Conservation (phyloP, 2,888 invertebrate genomes). For the Dynastes tityus region DNA sequence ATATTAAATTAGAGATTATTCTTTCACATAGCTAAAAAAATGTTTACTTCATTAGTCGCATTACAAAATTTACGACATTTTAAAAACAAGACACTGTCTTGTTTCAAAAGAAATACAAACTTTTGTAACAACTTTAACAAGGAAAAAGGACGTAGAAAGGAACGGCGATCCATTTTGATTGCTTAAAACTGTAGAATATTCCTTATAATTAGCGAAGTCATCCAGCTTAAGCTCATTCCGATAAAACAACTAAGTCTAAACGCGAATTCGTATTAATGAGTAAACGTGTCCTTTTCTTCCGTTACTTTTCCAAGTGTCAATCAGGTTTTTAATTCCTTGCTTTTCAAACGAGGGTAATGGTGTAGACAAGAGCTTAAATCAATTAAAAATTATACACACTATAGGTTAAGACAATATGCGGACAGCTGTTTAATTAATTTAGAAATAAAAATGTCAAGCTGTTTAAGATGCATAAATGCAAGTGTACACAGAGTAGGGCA, state of each 20-base stretch:
- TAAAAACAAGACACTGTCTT: background rate
- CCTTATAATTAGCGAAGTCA: slow-evolving; percentile 4
- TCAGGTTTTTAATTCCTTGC: too few relatives aligned
- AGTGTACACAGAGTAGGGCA: too few relatives aligned
- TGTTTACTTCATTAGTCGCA: background rate
- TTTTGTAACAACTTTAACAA: background rate
- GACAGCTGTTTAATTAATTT: too few relatives aligned
- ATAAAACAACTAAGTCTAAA: background rate
- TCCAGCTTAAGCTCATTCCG: background rate
- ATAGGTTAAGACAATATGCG: too few relatives aligned
- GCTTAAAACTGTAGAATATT: background rate
- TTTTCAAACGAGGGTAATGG: too few relatives aligned
- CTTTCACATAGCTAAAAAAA: background rate
- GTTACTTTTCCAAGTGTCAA: background rate
- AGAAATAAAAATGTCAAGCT: too few relatives aligned
- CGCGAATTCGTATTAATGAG: background rate
- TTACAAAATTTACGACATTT: background rate
- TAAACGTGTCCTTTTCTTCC: background rate
- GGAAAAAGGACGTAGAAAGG: background rate
- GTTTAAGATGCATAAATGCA: too few relatives aligned
- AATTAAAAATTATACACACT: too few relatives aligned
- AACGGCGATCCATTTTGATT: background rate
- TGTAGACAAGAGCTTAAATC: too few relatives aligned
- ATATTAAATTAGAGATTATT: too few relatives aligned
- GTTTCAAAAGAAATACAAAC: background rate